Evolutionary conservation across 2,888 invertebrate genomes (phyloP).

Genomic region (Miltochrista miniata): DNA sequence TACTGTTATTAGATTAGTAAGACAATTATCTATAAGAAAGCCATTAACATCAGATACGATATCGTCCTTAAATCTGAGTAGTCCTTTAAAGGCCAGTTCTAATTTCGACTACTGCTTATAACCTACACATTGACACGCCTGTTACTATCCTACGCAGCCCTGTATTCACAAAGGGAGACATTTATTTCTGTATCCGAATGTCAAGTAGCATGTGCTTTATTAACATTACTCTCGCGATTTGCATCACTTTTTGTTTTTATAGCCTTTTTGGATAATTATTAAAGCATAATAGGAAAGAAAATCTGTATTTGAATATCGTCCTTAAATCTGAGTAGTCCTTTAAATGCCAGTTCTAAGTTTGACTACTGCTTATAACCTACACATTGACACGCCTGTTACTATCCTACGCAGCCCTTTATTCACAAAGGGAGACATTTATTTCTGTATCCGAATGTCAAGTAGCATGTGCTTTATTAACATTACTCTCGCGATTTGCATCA

Average conservation of each 20-base stretch:
- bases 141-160: slow-evolving; percentile 29
- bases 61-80: too few species aligned
- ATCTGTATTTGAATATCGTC: too few species aligned
- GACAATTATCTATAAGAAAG: too few species aligned
- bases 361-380: slow-evolving; percentile 6
- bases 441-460: slow-evolving; percentile 33
- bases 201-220: slow-evolving; percentile 6
- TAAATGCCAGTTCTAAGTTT: too few species aligned
- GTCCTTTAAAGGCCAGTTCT: too few species aligned
- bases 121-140: slow-evolving; percentile 4
- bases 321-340: too few species aligned
- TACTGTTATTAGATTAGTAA: too few species aligned
- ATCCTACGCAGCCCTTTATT: slow-evolving; percentile 24
- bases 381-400: slow-evolving; percentile 19
- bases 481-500: slow-evolving; percentile 14
- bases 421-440: slow-evolving; percentile 39
- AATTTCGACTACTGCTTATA: slow-evolving; percentile 4
- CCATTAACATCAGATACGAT: too few species aligned
- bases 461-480: slow-evolving; percentile 12
- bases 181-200: slow-evolving; percentile 38
- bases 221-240: slow-evolving; percentile 22
- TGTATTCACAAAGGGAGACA: slow-evolving; percentile 35
- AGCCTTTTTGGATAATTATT: too few species aligned
- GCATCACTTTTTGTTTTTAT: too few species aligned
- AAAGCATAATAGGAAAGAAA: too few species aligned